A percentile compares a stretch with the other conserved stretches of the same genome.
Conservation (phyloP, 1,140 invertebrate species). For the Pseudomyrmex flavicornis region DNA sequence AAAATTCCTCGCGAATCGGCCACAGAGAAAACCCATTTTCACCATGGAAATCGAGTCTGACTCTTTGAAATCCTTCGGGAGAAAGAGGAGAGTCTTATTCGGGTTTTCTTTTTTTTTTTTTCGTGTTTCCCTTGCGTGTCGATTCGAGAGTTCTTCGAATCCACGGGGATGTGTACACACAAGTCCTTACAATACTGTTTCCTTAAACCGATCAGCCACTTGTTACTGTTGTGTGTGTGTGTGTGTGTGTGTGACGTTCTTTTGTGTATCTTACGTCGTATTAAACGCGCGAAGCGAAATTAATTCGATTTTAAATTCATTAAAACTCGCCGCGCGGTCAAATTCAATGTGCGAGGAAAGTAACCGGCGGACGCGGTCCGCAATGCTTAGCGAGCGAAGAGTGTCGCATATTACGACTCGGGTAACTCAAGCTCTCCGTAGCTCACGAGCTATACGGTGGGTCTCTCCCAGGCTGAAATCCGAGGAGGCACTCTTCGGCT, state of each 20-base stretch:
- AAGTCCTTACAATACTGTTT: conserved; percentile 23
- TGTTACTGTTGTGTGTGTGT: neutral
- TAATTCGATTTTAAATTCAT: neutral
- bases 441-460: conserved; percentile 8
- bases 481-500: conserved; percentile 77
- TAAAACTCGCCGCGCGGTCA: neutral
- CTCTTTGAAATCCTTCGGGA: conserved; percentile 14
- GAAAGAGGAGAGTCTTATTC: neutral
- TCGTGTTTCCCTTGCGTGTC: conserved; percentile 4
- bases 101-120: neutral
- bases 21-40: conserved; percentile 47
- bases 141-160: conserved; percentile 51
- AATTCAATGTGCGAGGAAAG: neutral
- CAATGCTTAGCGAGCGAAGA: conserved; percentile 79
- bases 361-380: conserved; percentile 76
- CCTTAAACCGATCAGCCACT: conserved; percentile 9
- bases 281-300: neutral
- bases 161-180: conserved; percentile 6
- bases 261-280: neutral
- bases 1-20: neutral
- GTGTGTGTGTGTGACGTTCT: neutral
- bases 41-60: conserved; percentile 47
- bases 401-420: conserved; percentile 79
- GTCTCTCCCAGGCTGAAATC: conserved; percentile 68
- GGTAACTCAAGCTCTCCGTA: conserved; percentile 72